phyloP scores from a whole-genome alignment of 2,797 vertebrate genomes.

The Microctenopoma lineatum region DNA sequence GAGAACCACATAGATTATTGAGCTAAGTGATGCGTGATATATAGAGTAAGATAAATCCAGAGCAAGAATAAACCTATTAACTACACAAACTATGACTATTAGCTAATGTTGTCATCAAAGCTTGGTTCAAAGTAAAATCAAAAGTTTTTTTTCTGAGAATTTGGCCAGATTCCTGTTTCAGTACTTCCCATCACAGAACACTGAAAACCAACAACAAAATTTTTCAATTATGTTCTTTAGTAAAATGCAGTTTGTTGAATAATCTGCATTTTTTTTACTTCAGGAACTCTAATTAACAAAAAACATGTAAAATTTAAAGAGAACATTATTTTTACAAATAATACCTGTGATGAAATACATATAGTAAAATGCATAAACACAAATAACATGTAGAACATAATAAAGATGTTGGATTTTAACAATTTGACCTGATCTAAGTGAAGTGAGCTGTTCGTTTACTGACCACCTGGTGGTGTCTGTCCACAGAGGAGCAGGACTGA shows the following conservation, averaged over 20 bases:
- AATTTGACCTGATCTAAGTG: background rate
- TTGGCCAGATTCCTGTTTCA: no score
- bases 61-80: constrained; percentile 33
- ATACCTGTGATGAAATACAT: no score
- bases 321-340: no score
- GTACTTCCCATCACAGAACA: background rate
- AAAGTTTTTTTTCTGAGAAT: no score
- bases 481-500: constrained; percentile 3
- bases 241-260: background rate
- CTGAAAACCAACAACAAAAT: background rate
- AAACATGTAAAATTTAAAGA: background rate
- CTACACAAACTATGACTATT: constrained; percentile 16
- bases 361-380: background rate
- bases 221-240: background rate
- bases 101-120: no score
- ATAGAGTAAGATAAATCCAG: constrained; percentile 9
- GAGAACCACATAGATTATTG: constrained; percentile 40
- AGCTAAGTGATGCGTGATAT: constrained; percentile 29
- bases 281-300: background rate
- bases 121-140: no score
- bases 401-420: background rate
- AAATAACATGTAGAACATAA: background rate
- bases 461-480: constrained; percentile 26
- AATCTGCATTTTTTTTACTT: background rate
- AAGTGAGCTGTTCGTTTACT: background rate